Base-by-base conservation (phyloP, 2,888 invertebrate species). In the Meliscaeva auricollis region DNA sequence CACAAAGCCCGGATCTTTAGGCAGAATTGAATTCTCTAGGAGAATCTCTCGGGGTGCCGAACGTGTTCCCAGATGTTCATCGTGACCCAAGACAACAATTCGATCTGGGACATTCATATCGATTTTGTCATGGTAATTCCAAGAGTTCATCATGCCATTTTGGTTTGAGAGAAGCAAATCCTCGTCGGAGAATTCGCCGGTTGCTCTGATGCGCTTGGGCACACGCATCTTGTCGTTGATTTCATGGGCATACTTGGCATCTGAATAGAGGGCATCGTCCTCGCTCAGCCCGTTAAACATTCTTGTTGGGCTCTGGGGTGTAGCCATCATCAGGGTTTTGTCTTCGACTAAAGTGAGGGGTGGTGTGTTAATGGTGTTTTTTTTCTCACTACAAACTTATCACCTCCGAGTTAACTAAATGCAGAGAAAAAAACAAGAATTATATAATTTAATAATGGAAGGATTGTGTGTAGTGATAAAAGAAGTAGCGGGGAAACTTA, bases 61-160 rank as follows among this genome's bases (percentile, higher is more conserved):
- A 91, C 96, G 95, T 26, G 96, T 96, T 78, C 92, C 92, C 73
- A 92, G 73, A 91, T 95, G 94, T 90, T 95, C 94, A 89, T 95
- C 94, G 91, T 95, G 95, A 90, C 98, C 98, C 89, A 96, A 94
- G 58, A 98, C 96, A 88, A 98, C 94, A 91, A 98, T 98, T 90
- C 98, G 94, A 90, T 98, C 98, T 2, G 98, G 98, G 44, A 98
- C 98, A 90, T 96, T 96, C 98, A 98, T 98, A 89, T 96, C 96
- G 91, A 96, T 95, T 92, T 96, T 96, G 88, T 97, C 96, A 89
- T 94, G 93, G 90, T 94, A 94, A 88, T 94, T 93, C 95, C 95
- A 96, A 50, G 93, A 94, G 84, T 93, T 93, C 87, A 94, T 94
- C 68, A 90, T 87, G 0, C 91, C 92, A 72, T 93, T 92, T 87